Percentiles rank a stretch among this genome's conserved stretches.
phyloP scores from a whole-genome alignment of 2,888 invertebrate species.

The Ochropleura plecta region DNA sequence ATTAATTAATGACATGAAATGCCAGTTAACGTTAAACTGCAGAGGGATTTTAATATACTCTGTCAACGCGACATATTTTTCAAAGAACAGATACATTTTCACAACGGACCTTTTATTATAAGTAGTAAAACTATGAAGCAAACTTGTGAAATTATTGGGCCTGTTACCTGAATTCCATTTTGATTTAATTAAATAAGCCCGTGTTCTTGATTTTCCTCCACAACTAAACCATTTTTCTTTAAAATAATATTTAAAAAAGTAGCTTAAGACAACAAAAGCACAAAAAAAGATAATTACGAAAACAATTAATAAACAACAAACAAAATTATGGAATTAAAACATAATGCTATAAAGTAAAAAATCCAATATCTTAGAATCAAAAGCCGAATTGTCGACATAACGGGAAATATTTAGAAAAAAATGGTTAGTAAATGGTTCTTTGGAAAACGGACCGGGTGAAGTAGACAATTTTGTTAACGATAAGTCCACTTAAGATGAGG shows the following conservation, averaged over 20 bases:
- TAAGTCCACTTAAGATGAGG: constrained; percentile 9
- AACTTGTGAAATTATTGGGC: background rate
- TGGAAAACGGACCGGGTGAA: background rate
- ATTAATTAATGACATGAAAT: background rate
- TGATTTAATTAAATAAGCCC: background rate
- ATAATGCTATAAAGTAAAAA: background rate
- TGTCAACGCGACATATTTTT: background rate
- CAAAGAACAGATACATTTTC: background rate
- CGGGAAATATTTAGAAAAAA: constrained; percentile 30
- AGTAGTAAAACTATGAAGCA: background rate
- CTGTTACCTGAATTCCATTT: background rate
- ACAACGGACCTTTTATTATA: background rate
- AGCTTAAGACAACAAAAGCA: background rate
- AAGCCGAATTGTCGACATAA: constrained; percentile 4
- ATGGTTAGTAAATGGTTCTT: constrained; percentile 2
- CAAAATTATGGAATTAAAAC: background rate
- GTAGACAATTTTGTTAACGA: constrained; percentile 9
- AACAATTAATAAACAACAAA: background rate
- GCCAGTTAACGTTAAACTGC: too few relatives aligned
- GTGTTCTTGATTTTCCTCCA: background rate
- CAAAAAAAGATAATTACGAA: background rate
- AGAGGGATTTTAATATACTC: background rate
- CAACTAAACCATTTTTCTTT: background rate
- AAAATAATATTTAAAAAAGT: background rate
- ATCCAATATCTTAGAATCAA: constrained; percentile 17